Percentiles rank a stretch among this genome's conserved stretches.
phyloP scores from a whole-genome alignment of 2,888 invertebrate species.

The Epinotia bilunana region DNA sequence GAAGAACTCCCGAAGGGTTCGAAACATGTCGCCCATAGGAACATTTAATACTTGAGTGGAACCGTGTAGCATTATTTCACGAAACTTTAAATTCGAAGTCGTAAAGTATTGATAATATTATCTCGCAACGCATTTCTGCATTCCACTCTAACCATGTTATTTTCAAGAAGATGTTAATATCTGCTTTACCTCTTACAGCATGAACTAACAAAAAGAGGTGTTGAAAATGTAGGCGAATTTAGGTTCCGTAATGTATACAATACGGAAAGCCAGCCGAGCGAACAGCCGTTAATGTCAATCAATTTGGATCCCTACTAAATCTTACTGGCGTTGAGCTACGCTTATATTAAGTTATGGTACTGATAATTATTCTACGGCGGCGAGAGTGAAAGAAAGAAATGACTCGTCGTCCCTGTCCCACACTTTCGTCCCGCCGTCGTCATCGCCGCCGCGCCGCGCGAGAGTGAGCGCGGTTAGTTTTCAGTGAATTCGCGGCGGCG shows the following conservation, averaged over 20 bases:
- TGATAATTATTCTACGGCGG: constrained; percentile 45
- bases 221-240: neutral
- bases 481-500: constrained; percentile 77
- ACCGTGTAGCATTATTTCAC: too few species aligned
- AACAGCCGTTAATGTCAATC: too few species aligned
- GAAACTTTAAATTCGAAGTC: too few species aligned
- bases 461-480: constrained; percentile 76
- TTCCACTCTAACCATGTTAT: too few species aligned
- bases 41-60: too few species aligned
- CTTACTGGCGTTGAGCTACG: neutral
- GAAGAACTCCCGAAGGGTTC: too few species aligned
- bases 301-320: neutral
- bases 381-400: constrained; percentile 75
- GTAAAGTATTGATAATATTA: too few species aligned
- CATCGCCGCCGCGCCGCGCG: constrained; percentile 53
- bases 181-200: neutral
- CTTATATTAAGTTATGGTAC: constrained; percentile 12
- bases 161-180: neutral
- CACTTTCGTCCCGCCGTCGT: constrained; percentile 72
- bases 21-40: too few species aligned
- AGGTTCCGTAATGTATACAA: too few species aligned
- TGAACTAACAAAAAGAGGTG: neutral
- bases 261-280: too few species aligned
- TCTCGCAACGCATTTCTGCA: too few species aligned
- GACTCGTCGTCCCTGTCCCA: constrained; percentile 76